Percentiles rank a stretch among this genome's conserved stretches.
These are phyloP conservation scores for Pachypeltis micranthus DNA, from an alignment of 1,140 invertebrate species.

Conservation along the genomic window DNA sequence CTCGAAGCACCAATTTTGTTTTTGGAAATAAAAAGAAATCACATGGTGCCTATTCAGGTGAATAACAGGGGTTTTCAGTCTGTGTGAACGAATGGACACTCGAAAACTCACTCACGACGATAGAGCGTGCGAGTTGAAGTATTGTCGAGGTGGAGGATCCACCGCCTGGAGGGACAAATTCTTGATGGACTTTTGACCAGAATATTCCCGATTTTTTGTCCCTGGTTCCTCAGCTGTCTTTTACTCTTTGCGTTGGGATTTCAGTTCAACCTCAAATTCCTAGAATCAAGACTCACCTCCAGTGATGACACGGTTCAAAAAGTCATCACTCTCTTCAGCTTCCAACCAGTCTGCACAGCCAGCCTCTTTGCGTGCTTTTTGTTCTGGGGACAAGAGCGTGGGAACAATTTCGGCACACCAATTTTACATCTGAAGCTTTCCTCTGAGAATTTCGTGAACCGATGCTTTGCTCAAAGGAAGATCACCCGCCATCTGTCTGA, in stretches of 20 bases:
- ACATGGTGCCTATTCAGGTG: conserved; percentile 3
- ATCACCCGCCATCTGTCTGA: conserved; percentile 22
- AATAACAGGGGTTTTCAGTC: conserved; percentile 4
- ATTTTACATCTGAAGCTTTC: conserved; percentile 19
- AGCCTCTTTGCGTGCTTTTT: conserved; percentile 15
- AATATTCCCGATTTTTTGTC: conserved; percentile 26
- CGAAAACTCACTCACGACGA: conserved; percentile 19
- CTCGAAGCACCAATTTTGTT: conserved; percentile 10
- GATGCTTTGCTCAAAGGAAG: conserved; percentile 15
- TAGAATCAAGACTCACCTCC: no score
- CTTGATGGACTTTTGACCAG: conserved; percentile 26
- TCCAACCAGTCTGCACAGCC: no score
- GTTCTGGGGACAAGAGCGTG: conserved; percentile 13
- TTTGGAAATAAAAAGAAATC: conserved; percentile 10
- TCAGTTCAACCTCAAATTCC: conserved; percentile 1
- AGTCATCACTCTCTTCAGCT: no score
- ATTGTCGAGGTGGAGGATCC: conserved; percentile 32
- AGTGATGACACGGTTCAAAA: conserved; percentile 21
- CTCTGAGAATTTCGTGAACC: conserved; percentile 22
- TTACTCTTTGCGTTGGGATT: conserved; percentile 21
- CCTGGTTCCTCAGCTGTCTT: conserved; percentile 14
- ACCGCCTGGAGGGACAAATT: conserved; percentile 28
- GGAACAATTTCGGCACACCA: conserved; percentile 11
- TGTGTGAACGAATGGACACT: background rate
- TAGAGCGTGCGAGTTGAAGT: conserved; percentile 26